Evolutionary conservation across 2,888 invertebrate genomes (phyloP), one percentile per base, ranked within the genome.

Genomic region (Epirrita christyi): DNA sequence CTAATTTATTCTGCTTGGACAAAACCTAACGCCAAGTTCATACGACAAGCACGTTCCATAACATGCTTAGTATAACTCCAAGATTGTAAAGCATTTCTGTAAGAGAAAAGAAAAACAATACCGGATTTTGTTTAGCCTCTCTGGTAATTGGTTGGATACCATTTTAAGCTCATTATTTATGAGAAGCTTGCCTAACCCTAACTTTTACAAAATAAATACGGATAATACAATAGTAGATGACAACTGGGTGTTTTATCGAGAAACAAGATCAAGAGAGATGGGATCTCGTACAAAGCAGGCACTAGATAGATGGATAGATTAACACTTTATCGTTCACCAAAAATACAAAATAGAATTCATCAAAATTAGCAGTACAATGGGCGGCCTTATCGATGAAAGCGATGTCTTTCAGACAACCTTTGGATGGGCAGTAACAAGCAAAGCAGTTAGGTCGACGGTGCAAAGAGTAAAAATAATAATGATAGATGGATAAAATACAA

Each of bases 81-180:
- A 38, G 6, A 38, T 38, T 38, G n/a, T 41, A 6, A 32, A 50
- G 34, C 34, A 50, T 42, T 29, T 36, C 46, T 41, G 46, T n/a
- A 37, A 43, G 13, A 36, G 48, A 47, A 15, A 29, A 48, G 11
- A 43, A 47, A 48, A 42, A 47, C 38, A 38, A 38, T 44, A 52
- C 32, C 42, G 42, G 54, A 43, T 43, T 44, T 48, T 45, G 47
- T 41, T 47, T 32, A 21, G 37, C 42, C 48, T 38, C 32, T 9
- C 43, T 27, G 29, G 42, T 48, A 55, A 55, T 55, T 29, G 48
- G 14, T 48, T 38, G 48, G 37, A 55, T 43, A 43, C 29, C 37
- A 37, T 55, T 48, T 54, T 54, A 54, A 54, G 47, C 42, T 32
- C 32, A 48, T 55, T 37, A 55, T 55, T 48, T 55, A 55, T 43